phyloP scores from a whole-genome alignment of 2,797 vertebrate genomes.

The Acanthurus leucopareius region DNA sequence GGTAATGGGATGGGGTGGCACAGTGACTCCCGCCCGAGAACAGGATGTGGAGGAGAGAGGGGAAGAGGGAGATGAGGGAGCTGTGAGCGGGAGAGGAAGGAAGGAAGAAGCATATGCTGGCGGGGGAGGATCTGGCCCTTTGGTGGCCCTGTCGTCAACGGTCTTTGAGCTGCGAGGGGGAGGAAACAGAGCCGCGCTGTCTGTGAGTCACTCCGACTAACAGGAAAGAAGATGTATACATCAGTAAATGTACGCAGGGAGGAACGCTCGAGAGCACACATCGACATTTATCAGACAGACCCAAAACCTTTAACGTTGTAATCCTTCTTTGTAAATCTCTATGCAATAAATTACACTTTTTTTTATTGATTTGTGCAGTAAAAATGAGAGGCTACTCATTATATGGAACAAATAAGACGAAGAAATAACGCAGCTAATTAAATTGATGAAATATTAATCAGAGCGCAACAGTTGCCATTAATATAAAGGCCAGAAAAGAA shows the following conservation, averaged over 20 bases:
- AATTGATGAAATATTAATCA: slow-evolving; percentile 60
- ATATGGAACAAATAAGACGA: slow-evolving; percentile 32
- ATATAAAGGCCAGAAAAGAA: slow-evolving; percentile 43
- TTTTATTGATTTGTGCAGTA: slow-evolving; percentile 34
- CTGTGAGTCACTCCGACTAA: slow-evolving; percentile 30
- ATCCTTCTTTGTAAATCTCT: slow-evolving; percentile 33
- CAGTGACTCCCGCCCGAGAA: slow-evolving; percentile 38
- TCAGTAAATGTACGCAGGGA: slow-evolving; percentile 45
- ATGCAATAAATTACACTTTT: slow-evolving; percentile 26
- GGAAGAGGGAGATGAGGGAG: slow-evolving; percentile 41
- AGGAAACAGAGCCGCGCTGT: slow-evolving; percentile 35
- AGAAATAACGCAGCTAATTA: slow-evolving; percentile 50
- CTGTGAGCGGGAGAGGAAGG: slow-evolving; percentile 44
- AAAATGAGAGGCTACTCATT: slow-evolving; percentile 16
- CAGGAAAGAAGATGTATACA: slow-evolving; percentile 50
- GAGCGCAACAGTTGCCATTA: slow-evolving; percentile 23
- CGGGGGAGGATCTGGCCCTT: slow-evolving; percentile 57
- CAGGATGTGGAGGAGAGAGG: slow-evolving; percentile 33
- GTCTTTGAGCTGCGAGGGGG: slow-evolving; percentile 38
- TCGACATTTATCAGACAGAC: slow-evolving; percentile 50
- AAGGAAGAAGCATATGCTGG: slow-evolving; percentile 34
- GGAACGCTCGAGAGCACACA: not conserved
- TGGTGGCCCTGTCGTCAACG: slow-evolving; percentile 59
- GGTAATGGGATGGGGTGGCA: slow-evolving; percentile 63
- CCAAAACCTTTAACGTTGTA: slow-evolving; percentile 41